phyloP scores from a whole-genome alignment of 2,797 vertebrate genomes.

The Xenentodon cancila region DNA sequence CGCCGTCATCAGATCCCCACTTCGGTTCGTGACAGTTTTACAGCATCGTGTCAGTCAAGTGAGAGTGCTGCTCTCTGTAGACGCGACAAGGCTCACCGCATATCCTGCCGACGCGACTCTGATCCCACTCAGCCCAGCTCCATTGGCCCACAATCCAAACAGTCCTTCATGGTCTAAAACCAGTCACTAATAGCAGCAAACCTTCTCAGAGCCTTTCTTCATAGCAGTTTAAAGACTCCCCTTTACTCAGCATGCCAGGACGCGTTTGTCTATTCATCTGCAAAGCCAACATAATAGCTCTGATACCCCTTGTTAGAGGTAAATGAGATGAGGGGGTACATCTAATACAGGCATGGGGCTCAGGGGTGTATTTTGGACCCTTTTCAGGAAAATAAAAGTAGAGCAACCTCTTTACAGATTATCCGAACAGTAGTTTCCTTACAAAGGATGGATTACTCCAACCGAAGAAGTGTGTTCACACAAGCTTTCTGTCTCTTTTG shows the following conservation, averaged over 20 bases:
- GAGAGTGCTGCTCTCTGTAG: slow-evolving; percentile 29
- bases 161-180: slow-evolving; percentile 54
- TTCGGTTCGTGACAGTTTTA: slow-evolving; percentile 60
- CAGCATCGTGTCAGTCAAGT: slow-evolving; percentile 58
- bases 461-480: slow-evolving; percentile 57
- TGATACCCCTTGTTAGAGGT: slow-evolving; percentile 64
- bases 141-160: slow-evolving; percentile 61
- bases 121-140: slow-evolving; percentile 53
- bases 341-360: slow-evolving; percentile 59
- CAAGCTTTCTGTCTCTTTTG: slow-evolving; percentile 18
- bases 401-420: slow-evolving; percentile 62
- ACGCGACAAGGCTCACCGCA: slow-evolving; percentile 47
- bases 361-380: slow-evolving; percentile 78
- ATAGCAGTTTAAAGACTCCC: slow-evolving; percentile 47
- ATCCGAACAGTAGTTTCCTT: slow-evolving; percentile 78
- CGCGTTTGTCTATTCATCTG: slow-evolving; percentile 68
- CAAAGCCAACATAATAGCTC: slow-evolving; percentile 69
- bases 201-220: slow-evolving; percentile 61
- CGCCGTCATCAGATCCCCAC: slow-evolving; percentile 56
- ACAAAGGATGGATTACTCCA: slow-evolving; percentile 72
- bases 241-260: slow-evolving; percentile 67
- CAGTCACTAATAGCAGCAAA: slow-evolving; percentile 65
- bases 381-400: slow-evolving; percentile 82
- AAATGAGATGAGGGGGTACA: slow-evolving; percentile 29
- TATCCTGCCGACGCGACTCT: slow-evolving; percentile 55